These are phyloP conservation scores for Branchellion lobata DNA, from an alignment of 2,888 invertebrate species.

Conservation along the genomic window DNA sequence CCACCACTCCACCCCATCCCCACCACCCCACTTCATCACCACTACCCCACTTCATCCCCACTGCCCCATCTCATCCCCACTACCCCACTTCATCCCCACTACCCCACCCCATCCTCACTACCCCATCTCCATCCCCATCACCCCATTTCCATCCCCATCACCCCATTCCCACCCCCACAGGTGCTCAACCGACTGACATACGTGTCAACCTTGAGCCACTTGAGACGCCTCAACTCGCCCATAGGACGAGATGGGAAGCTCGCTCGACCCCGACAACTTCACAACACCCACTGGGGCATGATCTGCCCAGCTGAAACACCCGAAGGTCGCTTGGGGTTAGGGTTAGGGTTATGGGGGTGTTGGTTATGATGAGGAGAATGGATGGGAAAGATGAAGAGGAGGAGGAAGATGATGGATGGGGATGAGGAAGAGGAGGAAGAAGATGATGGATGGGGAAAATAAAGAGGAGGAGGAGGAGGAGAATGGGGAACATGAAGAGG, in stretches of 20 bases:
- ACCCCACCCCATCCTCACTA: no score
- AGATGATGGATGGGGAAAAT: no score
- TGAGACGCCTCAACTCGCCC: conserved; percentile 95
- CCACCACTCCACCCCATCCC: no score
- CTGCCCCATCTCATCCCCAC: no score
- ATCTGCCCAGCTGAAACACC: conserved; percentile 99
- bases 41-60: no score
- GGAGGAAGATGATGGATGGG: background rate
- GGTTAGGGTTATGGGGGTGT: background rate
- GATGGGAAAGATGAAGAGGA: background rate
- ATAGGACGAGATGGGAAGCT: conserved; percentile 98
- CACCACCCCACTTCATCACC: no score
- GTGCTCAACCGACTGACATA: conserved; percentile 96
- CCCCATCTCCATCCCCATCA: no score
- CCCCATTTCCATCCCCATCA: no score
- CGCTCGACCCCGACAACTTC: conserved; percentile 96
- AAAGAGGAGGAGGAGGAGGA: background rate
- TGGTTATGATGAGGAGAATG: background rate
- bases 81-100: no score
- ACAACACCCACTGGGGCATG: conserved; percentile 99
- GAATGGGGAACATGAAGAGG: background rate
- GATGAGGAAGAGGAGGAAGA: no score
- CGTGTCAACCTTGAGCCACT: conserved; percentile 95
- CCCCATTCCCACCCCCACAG: conserved; percentile 54
- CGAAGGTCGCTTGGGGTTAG: conserved; percentile 69